phyloP scores from a whole-genome alignment of 2,888 invertebrate species.

The Lycia hirtaria region DNA sequence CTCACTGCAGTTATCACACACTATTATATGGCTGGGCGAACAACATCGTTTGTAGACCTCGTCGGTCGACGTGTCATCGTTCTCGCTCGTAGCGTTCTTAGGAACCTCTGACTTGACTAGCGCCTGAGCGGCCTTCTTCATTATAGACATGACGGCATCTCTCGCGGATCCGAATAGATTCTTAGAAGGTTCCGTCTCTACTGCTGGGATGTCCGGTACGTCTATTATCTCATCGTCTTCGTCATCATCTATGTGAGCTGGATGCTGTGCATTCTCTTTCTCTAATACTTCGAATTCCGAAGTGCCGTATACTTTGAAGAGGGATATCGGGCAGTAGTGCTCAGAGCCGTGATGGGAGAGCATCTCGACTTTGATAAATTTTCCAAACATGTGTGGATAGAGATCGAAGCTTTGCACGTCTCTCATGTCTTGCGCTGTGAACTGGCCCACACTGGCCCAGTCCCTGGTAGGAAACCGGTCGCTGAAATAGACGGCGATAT shows the following conservation, averaged over 20 bases:
- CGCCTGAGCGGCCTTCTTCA: conserved; percentile 95
- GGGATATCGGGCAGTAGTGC: conserved; percentile 98
- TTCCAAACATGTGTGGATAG: conserved; percentile 92
- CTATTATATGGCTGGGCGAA: conserved; percentile 90
- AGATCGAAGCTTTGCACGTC: conserved; percentile 94
- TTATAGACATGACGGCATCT: conserved; percentile 96
- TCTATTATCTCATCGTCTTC: conserved; percentile 88
- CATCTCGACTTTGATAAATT: conserved; percentile 96
- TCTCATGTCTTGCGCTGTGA: conserved; percentile 94
- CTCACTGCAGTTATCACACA: conserved; percentile 91
- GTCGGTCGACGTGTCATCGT: conserved; percentile 75
- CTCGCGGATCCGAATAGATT: conserved; percentile 94
- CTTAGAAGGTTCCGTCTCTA: conserved; percentile 84
- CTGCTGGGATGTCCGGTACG: conserved; percentile 76
- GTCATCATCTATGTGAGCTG: conserved; percentile 87
- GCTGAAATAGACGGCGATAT: conserved; percentile 94
- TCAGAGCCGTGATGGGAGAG: conserved; percentile 98
- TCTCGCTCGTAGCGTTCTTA: conserved; percentile 84
- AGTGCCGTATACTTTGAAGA: conserved; percentile 96
- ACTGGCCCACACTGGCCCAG: conserved; percentile 95
- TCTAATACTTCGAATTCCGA: conserved; percentile 96
- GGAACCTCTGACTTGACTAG: conserved; percentile 90
- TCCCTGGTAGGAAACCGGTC: conserved; percentile 96
- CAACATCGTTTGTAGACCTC: conserved; percentile 85
- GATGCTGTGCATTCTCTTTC: conserved; percentile 90